Percentiles rank a stretch among this genome's conserved stretches.
Conservation (phyloP, 2,797 vertebrate species). For the Ptychobarbus kaznakovi region DNA sequence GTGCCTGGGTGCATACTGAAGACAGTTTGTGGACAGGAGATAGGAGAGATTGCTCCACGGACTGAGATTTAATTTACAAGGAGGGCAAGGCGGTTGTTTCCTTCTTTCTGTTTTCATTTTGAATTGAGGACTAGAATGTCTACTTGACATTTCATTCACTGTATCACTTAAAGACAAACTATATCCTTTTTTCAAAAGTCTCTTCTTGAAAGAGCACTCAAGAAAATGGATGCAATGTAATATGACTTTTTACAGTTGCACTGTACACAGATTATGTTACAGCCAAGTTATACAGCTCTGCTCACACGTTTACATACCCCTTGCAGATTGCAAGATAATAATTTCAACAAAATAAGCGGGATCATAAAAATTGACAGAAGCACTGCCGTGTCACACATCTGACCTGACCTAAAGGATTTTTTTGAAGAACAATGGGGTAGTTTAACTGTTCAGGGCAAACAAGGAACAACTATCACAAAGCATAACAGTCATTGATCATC, state of each 20-base stretch:
- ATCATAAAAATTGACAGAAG: background rate
- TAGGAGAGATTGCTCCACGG: slow-evolving; percentile 40
- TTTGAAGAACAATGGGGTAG: background rate
- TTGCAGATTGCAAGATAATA: background rate
- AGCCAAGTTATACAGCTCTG: background rate
- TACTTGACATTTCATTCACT: slow-evolving; percentile 71
- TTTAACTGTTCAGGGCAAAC: background rate
- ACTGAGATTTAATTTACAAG: slow-evolving; percentile 59
- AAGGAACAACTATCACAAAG: background rate
- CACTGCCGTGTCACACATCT: background rate
- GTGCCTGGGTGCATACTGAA: slow-evolving; percentile 6
- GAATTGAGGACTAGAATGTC: slow-evolving; percentile 50
- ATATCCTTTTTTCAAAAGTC: slow-evolving; percentile 61
- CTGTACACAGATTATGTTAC: background rate
- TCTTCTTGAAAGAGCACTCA: slow-evolving; percentile 10
- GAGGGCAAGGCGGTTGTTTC: slow-evolving; percentile 51
- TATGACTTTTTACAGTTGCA: background rate
- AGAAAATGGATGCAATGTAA: background rate
- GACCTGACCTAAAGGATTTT: background rate
- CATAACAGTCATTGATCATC: background rate
- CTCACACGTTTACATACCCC: background rate
- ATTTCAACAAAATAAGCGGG: background rate
- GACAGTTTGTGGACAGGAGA: slow-evolving; percentile 49
- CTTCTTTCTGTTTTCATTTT: slow-evolving; percentile 61
- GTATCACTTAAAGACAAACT: slow-evolving; percentile 67